Percentiles rank a stretch among this genome's conserved stretches.
These are phyloP conservation scores for Acanthosepion lycidas DNA, from an alignment of 2,888 invertebrate genomes.

Conservation along the genomic window DNA sequence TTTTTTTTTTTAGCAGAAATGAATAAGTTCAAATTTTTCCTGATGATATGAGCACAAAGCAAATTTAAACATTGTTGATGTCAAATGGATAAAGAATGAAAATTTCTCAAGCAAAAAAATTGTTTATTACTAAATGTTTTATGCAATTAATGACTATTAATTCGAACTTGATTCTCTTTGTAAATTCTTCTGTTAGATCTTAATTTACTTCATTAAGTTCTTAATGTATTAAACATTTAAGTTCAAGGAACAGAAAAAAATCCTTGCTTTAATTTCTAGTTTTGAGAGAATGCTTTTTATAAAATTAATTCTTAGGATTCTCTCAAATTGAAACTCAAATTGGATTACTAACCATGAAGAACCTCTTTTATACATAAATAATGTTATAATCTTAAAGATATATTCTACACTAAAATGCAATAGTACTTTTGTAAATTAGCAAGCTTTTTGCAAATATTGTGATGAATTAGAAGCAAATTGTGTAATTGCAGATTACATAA, in stretches of 20 bases:
- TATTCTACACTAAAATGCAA: neutral
- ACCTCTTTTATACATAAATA: neutral
- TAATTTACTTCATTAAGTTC: neutral
- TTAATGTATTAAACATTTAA: neutral
- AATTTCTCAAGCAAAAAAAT: neutral
- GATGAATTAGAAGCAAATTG: neutral
- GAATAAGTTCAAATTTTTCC: neutral
- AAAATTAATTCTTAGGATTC: neutral
- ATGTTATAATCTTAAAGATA: neutral
- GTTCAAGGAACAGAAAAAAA: neutral
- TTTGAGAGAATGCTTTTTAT: neutral
- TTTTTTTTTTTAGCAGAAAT: neutral
- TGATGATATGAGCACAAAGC: neutral
- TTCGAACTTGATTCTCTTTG: neutral
- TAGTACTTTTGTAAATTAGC: neutral
- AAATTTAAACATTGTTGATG: neutral
- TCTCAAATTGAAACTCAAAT: neutral
- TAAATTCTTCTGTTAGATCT: neutral
- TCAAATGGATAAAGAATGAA: neutral
- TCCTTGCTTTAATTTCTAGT: too few relatives aligned
- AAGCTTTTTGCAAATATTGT: slow-evolving; percentile 24
- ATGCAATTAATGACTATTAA: neutral
- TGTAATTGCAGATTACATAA: slow-evolving; percentile 4
- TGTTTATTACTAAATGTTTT: neutral
- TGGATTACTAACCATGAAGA: neutral